Evolutionary conservation across 1,140 invertebrate species (phyloP), one percentile per base, ranked within the genome.

Genomic region (Melipona quadrifasciata): DNA sequence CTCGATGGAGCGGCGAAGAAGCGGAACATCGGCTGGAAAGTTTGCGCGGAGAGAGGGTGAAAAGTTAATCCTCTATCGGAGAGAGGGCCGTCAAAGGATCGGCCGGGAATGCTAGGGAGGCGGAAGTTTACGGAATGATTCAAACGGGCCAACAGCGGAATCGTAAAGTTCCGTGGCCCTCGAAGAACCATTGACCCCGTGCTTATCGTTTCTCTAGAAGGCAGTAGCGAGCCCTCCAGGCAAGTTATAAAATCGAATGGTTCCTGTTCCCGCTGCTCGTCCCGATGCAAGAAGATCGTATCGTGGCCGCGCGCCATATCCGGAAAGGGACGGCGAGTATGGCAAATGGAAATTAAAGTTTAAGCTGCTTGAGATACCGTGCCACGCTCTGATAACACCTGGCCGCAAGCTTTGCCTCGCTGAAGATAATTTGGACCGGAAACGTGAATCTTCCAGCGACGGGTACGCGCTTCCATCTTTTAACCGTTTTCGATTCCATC

Each of bases 301-400:
- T 83, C 81, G 75, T 19, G 55, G 10, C 21, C 55, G 47, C 58
- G 57, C 34, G 21, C 34, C 34, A 67, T 70, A 70, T 78, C 65
- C 34, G 27, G 64, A 65, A 27, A 17, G 19, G 57, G 16, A 34
- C 73, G 53, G 64, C 61, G 71, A 68, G 74, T 57, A 77, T 82
- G 81, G 74, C 74, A 83, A 83, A 83, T 83, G 81, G 81, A 83
- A 83, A 83, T 83, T 83, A 83, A 83, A 83, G 81, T 83, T 83
- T 78, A 83, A 83, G 61, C 81, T 53, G 74, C 19, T 53, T n/a
- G 39, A 83, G 81, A 83, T 83, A 83, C 65, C 14, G 21, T 3
- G 10, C 19, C n/a, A 16, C 19, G n/a, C n/a, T 21, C 34, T 53
- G 81, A 83, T 83, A 78, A 83, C 65, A 19, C 51, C 65, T 61